A percentile compares a stretch with the other conserved stretches of the same genome.
Conservation (phyloP, 23 tunicate genomes). For the Halocynthia roretzi region DNA sequence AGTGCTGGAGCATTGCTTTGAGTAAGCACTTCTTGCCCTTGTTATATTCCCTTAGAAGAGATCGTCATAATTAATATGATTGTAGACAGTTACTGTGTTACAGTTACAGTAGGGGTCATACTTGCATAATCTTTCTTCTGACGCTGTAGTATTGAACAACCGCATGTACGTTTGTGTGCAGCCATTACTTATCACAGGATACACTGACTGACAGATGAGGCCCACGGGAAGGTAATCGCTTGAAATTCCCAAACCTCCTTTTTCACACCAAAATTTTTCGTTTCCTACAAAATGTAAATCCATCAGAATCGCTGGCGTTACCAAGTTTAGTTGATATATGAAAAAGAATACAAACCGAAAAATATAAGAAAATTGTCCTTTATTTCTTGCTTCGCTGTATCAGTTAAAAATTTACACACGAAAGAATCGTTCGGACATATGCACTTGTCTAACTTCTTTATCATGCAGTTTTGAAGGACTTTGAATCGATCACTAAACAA, state of each 20-base stretch:
- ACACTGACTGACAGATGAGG: constrained; percentile 10
- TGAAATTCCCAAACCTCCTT: constrained; percentile 22
- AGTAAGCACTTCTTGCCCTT: constrained; percentile 20
- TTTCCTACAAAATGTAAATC: not conserved
- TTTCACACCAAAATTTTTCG: constrained; percentile 16
- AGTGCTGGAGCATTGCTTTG: constrained; percentile 10
- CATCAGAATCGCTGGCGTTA: not conserved
- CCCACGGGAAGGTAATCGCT: constrained; percentile 19
- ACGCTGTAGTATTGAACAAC: constrained; percentile 7
- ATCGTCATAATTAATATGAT: not conserved
- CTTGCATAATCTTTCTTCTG: constrained; percentile 15
- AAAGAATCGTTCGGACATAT: not conserved
- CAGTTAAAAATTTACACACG: not conserved
- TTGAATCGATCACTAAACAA: not conserved
- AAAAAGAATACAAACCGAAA: constrained; percentile 5
- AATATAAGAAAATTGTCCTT: constrained; percentile 11
- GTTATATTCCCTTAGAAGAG: constrained; percentile 16
- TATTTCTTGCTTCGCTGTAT: not conserved
- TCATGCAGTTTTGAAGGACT: constrained; percentile 6
- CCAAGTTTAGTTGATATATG: not conserved
- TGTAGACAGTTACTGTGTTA: not conserved
- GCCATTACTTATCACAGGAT: constrained; percentile 6
- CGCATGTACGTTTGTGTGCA: constrained; percentile 6
- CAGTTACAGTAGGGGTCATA: not conserved
- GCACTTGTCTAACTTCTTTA: constrained; percentile 3